Conservation (phyloP, 2,113 vertebrate genomes). For the Papio anubis region DNA sequence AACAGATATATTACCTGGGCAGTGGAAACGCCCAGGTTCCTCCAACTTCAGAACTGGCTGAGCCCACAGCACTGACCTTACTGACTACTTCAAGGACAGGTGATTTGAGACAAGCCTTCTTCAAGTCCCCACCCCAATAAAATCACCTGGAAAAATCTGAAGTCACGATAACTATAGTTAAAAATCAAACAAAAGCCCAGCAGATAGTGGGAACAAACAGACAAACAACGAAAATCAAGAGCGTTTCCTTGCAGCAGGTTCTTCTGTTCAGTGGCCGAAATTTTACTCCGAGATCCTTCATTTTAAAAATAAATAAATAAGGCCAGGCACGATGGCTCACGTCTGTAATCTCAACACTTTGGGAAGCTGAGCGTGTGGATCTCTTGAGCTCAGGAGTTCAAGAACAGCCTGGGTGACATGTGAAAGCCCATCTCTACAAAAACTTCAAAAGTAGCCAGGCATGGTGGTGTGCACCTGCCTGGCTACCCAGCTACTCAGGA, state of each 20-base stretch:
- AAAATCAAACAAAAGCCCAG: neutral
- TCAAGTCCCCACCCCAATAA: neutral
- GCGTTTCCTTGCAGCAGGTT: neutral
- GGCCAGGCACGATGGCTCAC: no score
- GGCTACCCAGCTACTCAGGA: no score
- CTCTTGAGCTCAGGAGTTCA: no score
- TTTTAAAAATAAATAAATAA: neutral
- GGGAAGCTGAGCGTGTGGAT: no score
- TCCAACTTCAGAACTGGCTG: neutral
- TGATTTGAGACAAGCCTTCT: neutral
- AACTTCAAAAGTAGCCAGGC: no score
- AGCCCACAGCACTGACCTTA: rapidly evolving
- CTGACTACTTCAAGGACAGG: neutral
- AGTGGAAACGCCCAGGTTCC: neutral
- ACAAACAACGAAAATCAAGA: neutral
- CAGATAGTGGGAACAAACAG: neutral
- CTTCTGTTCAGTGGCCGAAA: neutral
- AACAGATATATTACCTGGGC: rapidly evolving
- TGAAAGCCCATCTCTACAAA: no score
- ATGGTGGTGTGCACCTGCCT: no score
- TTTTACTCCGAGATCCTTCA: neutral
- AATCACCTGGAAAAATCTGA: neutral
- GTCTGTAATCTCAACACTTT: no score
- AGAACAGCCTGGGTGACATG: no score
- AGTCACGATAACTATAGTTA: neutral